Evolutionary conservation across 2,797 vertebrate genomes (phyloP).

Genomic region (Sebastes iracundus): DNA sequence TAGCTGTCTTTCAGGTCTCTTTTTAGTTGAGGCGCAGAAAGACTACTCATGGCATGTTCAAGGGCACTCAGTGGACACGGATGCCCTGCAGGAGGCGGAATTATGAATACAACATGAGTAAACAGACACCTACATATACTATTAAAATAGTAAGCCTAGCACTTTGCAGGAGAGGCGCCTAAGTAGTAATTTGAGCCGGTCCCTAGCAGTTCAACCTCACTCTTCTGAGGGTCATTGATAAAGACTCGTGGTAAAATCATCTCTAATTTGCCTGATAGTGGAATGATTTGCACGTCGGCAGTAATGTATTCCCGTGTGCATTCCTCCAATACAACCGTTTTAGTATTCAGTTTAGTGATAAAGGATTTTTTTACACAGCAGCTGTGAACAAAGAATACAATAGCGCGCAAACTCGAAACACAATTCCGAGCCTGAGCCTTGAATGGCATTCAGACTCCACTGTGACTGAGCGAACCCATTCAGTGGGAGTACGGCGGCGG

Average conservation of each 20-base stretch:
- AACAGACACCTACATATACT: slow-evolving; percentile 83
- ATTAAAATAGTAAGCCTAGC: slow-evolving; percentile 75
- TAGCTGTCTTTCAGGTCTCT: slow-evolving; percentile 84
- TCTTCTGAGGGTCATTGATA: slow-evolving; percentile 75
- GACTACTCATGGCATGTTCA: slow-evolving; percentile 84
- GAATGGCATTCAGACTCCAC: slow-evolving; percentile 79
- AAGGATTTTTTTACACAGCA: slow-evolving; percentile 76
- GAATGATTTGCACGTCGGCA: slow-evolving; percentile 73
- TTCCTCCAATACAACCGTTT: slow-evolving; percentile 75
- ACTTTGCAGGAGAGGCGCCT: slow-evolving; percentile 63
- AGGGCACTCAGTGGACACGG: slow-evolving; percentile 80
- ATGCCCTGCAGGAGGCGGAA: slow-evolving; percentile 80
- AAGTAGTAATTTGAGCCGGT: slow-evolving; percentile 72
- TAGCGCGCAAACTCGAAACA: slow-evolving; percentile 78
- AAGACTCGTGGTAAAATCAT: slow-evolving; percentile 68
- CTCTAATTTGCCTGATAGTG: slow-evolving; percentile 74
- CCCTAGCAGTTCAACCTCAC: slow-evolving; percentile 59
- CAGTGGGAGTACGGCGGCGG: slow-evolving; percentile 71
- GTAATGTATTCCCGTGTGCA: slow-evolving; percentile 80
- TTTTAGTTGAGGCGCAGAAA: slow-evolving; percentile 82
- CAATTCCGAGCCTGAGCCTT: slow-evolving; percentile 78
- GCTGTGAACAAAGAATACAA: slow-evolving; percentile 82
- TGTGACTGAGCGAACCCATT: slow-evolving; percentile 78
- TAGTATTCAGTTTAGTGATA: slow-evolving; percentile 76
- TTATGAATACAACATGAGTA: slow-evolving; percentile 84